Conservation (phyloP, 2,888 invertebrate genomes). For the Leptinotarsa rubiginosa region DNA sequence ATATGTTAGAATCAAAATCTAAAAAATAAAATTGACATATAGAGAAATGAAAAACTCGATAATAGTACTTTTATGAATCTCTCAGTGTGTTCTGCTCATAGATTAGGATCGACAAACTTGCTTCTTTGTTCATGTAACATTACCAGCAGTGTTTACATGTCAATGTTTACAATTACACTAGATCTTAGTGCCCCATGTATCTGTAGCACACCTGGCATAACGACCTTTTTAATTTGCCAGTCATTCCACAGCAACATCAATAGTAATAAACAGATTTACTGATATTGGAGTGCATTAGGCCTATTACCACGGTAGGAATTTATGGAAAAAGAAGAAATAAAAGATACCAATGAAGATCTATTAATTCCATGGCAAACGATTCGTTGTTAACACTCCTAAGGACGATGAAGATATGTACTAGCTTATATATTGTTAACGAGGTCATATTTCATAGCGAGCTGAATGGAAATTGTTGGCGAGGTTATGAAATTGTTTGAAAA, state of each 20-base stretch:
- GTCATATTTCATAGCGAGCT: conserved; percentile 8
- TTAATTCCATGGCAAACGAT: not conserved
- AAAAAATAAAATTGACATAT: no score
- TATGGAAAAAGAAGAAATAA: conserved; percentile 5
- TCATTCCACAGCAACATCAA: conserved; percentile 6
- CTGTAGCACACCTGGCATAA: not conserved
- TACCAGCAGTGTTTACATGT: not conserved
- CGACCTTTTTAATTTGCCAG: not conserved
- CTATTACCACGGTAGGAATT: not conserved
- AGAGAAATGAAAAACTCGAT: no score
- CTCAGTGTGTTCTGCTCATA: no score
- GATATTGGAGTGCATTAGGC: conserved; percentile 14
- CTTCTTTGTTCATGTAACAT: not conserved
- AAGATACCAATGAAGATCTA: conserved; percentile 9
- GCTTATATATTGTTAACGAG: conserved; percentile 15
- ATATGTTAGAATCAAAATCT: no score
- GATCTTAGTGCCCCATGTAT: not conserved
- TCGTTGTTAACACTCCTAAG: conserved; percentile 1
- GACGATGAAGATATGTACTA: not conserved
- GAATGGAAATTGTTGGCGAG: not conserved
- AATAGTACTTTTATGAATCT: no score
- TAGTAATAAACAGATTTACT: conserved; percentile 8
- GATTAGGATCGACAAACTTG: no score
- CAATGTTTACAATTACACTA: conserved; percentile 5
- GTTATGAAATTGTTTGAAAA: conserved; percentile 26